Percentiles rank a stretch among this genome's conserved stretches.
Evolutionary conservation across 2,888 invertebrate species (phyloP).

Genomic region (Stegana nigrithorax): DNA sequence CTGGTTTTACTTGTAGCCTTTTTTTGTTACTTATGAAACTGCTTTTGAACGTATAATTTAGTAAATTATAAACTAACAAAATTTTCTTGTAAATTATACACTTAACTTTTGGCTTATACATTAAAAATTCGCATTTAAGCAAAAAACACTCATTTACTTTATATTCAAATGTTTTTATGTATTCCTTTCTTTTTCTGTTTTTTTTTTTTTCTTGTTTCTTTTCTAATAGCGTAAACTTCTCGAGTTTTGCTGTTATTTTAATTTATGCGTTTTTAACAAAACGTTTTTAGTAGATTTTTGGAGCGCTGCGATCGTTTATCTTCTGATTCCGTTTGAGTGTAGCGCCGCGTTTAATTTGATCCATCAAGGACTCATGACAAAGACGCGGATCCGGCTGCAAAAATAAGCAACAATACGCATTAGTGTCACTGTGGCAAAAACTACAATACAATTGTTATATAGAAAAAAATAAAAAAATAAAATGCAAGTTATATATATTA

Average conservation of each 20-base stretch:
- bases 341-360: constrained; percentile 90
- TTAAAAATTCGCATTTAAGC: too few relatives aligned
- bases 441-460: neutral
- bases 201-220: constrained; percentile 10
- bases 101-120: constrained; percentile 21
- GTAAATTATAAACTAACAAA: neutral
- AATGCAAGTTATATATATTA: neutral
- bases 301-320: constrained; percentile 83
- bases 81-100: neutral
- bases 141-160: too few relatives aligned
- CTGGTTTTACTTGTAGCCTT: neutral
- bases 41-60: neutral
- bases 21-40: neutral
- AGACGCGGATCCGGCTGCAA: constrained; percentile 80
- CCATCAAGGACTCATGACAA: constrained; percentile 91
- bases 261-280: neutral
- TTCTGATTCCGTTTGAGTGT: constrained; percentile 79
- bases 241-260: neutral
- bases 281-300: constrained; percentile 80
- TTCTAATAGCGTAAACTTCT: constrained; percentile 17
- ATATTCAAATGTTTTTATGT: constrained; percentile 13
- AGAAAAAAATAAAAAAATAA: neutral
- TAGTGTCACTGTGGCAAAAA: neutral
- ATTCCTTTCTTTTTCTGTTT: constrained; percentile 14
- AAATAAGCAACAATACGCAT: too few relatives aligned